Evolutionary conservation across 2,113 vertebrate genomes (phyloP), one percentile per base, ranked within the genome.

Genomic region (Pseudorhombus dupliciocellatus): DNA sequence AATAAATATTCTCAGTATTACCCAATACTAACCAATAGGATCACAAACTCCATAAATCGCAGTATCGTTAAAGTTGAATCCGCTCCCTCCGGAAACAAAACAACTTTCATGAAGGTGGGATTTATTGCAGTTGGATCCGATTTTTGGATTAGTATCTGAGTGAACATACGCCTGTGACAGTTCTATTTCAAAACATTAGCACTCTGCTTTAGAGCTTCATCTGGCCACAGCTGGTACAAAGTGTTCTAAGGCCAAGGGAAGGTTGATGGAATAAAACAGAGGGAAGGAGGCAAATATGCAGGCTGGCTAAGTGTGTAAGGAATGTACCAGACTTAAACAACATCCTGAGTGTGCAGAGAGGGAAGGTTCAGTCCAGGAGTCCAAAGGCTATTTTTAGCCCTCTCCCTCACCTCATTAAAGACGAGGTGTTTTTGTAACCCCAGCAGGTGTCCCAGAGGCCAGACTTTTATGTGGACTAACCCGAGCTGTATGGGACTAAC

Each of bases 281-380:
- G 59, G 58, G 69, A 59, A 61, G 64, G 42, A 59, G 70, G 71
- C 71, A 55, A 56, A 42, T 54, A 68, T 74, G 67, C 61, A 64
- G 73, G 65, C 75, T 63, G 73, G 77, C 83, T 77, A 60, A 78
- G 75, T 63, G 81, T 86, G 61, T 66, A 31, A 83, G 86, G 87
- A 87, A 85, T 89, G 84, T 74, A 80, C 74, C 77, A 77, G 79
- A 69, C 63, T 78, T 83, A 59, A 83, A 83, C 71, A 83, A 83
- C 86, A 89, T 81, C 83, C 83, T 86, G 75, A 79, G 76, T 72
- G 83, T 84, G 70, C 64, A 64, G 83, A 64, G 51, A 66, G 59
- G 66, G 75, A 75, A 73, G 73, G 34, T 76, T 75, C 68, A 58
- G 74, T 79, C 80, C 71, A 61, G 66, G 58, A 60, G 25, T 55